Conservation (phyloP, 1,140 invertebrate genomes). For the Gonatopus flavifemur region DNA sequence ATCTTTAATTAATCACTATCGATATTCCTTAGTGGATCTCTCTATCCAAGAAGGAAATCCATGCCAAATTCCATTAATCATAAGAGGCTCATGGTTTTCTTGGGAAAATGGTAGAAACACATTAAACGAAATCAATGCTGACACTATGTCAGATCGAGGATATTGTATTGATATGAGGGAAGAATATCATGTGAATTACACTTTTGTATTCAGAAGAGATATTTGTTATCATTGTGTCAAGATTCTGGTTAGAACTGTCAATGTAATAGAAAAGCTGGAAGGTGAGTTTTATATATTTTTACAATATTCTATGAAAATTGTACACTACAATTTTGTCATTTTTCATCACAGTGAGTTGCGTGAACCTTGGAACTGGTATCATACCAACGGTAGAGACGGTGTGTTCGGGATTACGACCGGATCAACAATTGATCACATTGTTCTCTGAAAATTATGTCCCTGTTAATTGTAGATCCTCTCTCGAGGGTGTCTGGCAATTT, state of each 20-base stretch:
- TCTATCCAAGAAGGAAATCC: too few relatives aligned
- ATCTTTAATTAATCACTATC: too few relatives aligned
- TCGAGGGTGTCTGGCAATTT: conserved; percentile 95
- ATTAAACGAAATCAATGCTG: conserved; percentile 78
- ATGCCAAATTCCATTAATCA: conserved; percentile 70
- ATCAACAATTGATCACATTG: conserved; percentile 82
- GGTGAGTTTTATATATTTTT: conserved; percentile 53
- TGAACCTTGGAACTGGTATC: conserved; percentile 64
- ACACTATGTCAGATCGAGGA: conserved; percentile 73
- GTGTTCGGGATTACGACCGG: conserved; percentile 70
- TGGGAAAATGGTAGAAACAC: conserved; percentile 86
- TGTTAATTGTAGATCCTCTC: conserved; percentile 87
- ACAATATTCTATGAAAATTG: not conserved
- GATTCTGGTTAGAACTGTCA: conserved; percentile 82
- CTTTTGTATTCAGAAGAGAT: conserved; percentile 75
- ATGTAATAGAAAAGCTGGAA: conserved; percentile 88
- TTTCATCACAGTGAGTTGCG: conserved; percentile 68
- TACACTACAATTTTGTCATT: too few relatives aligned
- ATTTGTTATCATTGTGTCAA: conserved; percentile 85
- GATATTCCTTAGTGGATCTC: too few relatives aligned
- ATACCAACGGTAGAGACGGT: conserved; percentile 75
- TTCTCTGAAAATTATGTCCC: conserved; percentile 90
- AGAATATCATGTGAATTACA: conserved; percentile 81
- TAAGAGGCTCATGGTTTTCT: conserved; percentile 87
- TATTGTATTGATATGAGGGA: conserved; percentile 70